Percentiles rank a stretch among this genome's conserved stretches.
These are phyloP conservation scores for Caenorhabditis virilis DNA, from an alignment of 2,888 invertebrate genomes.

Conservation along the genomic window DNA sequence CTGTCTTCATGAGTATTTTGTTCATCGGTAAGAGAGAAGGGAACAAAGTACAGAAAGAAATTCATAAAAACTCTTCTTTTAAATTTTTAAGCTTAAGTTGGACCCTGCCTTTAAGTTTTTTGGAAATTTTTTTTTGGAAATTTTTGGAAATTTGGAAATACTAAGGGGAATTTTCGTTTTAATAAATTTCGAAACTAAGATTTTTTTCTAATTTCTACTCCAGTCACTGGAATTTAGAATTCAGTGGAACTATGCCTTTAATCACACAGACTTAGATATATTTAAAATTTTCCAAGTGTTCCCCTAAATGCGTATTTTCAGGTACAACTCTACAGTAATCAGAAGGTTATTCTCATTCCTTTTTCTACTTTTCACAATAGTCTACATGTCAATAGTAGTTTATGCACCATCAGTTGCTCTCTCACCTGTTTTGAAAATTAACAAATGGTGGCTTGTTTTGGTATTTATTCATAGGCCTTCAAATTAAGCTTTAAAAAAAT, in stretches of 20 bases:
- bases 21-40: slow-evolving; percentile 58
- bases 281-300: too few relatives aligned
- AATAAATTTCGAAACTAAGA: too few relatives aligned
- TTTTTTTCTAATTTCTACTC: background rate
- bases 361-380: slow-evolving; percentile 55
- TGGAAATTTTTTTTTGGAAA: too few relatives aligned
- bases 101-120: too few relatives aligned
- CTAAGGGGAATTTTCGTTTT: too few relatives aligned
- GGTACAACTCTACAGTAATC: slow-evolving; percentile 55
- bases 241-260: background rate
- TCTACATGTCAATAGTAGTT: slow-evolving; percentile 60
- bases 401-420: slow-evolving; percentile 62
- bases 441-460: slow-evolving; percentile 50
- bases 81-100: too few relatives aligned
- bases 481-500: too few relatives aligned
- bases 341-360: slow-evolving; percentile 52
- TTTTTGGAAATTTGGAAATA: too few relatives aligned
- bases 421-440: slow-evolving; percentile 50
- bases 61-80: too few relatives aligned
- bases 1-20: slow-evolving; percentile 61
- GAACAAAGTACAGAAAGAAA: too few relatives aligned
- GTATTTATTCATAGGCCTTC: too few relatives aligned
- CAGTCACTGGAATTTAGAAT: background rate
- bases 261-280: too few relatives aligned
- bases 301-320: slow-evolving; percentile 23